phyloP scores from a whole-genome alignment of 2,888 invertebrate genomes.

The Pristionchus entomophagus region DNA sequence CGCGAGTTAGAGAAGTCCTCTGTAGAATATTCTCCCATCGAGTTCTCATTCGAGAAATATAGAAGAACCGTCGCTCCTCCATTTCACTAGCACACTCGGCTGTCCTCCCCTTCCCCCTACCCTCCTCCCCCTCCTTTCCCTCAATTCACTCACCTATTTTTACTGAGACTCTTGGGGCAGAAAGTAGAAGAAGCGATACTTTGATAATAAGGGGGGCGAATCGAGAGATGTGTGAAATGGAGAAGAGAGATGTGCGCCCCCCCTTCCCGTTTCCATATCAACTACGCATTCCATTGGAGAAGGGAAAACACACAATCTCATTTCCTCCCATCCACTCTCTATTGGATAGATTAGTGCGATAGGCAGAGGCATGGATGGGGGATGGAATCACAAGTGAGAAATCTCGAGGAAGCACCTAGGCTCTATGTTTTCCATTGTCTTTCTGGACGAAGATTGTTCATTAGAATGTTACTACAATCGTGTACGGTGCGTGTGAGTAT shows the following conservation, averaged over 20 bases:
- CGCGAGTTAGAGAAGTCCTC: neutral
- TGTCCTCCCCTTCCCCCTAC: neutral
- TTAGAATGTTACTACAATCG: no score
- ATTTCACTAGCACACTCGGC: neutral
- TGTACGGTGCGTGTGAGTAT: no score
- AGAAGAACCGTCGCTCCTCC: conserved; percentile 17
- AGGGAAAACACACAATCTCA: neutral
- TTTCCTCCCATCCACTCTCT: neutral
- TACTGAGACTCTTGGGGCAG: conserved; percentile 15
- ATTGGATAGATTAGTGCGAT: neutral
- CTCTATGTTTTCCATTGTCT: no score
- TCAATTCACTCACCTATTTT: neutral
- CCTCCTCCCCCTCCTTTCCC: neutral
- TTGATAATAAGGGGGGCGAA: neutral
- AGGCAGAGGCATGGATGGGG: neutral
- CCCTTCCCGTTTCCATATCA: neutral
- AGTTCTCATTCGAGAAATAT: conserved; percentile 11
- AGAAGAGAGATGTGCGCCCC: neutral
- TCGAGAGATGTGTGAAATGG: no score
- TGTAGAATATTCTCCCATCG: conserved; percentile 18
- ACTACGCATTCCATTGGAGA: neutral
- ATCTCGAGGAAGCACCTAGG: no score
- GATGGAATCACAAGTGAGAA: conserved; percentile 22
- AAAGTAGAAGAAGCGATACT: neutral
- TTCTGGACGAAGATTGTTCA: no score